phyloP scores from a whole-genome alignment of 1,140 invertebrate species.

The Pseudomyrmex sp. region DNA sequence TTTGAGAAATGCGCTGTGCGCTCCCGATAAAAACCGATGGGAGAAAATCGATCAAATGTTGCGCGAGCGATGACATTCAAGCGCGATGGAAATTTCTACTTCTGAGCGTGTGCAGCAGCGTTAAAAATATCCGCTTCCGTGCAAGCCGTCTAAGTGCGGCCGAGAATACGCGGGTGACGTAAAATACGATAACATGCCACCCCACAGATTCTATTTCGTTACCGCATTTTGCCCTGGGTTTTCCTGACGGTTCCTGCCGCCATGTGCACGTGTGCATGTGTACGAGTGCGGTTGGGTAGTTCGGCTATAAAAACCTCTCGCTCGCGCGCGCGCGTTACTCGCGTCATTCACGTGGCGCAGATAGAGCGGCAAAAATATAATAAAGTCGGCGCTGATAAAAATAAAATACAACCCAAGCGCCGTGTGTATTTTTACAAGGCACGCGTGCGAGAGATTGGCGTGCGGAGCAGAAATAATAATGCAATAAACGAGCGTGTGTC shows the following conservation, averaged over 20 bases:
- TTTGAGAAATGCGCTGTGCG: background rate
- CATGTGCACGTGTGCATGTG: background rate
- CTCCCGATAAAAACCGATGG: slow-evolving; percentile 29
- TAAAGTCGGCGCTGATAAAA: slow-evolving; percentile 47
- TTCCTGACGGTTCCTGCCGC: slow-evolving; percentile 1
- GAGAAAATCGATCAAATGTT: slow-evolving; percentile 32
- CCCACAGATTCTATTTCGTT: slow-evolving; percentile 46
- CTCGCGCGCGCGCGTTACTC: background rate
- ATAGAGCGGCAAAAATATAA: slow-evolving; percentile 55
- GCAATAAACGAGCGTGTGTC: background rate
- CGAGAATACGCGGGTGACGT: slow-evolving; percentile 39
- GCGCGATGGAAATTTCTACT: slow-evolving; percentile 45
- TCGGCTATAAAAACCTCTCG: slow-evolving; percentile 38
- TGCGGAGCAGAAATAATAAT: slow-evolving; percentile 2
- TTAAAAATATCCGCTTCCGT: slow-evolving; percentile 52
- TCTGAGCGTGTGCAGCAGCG: background rate
- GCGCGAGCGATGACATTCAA: slow-evolving; percentile 23
- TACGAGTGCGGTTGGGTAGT: background rate
- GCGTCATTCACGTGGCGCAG: slow-evolving; percentile 24
- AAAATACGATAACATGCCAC: slow-evolving; percentile 46
- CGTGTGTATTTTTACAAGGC: slow-evolving; percentile 1
- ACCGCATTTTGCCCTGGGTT: slow-evolving; percentile 32
- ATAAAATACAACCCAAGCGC: background rate
- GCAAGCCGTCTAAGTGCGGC: slow-evolving; percentile 35
- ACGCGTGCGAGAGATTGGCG: slow-evolving; percentile 15